These are phyloP conservation scores for Nephrotoma flavescens DNA, from an alignment of 2,888 invertebrate genomes.

Conservation along the genomic window DNA sequence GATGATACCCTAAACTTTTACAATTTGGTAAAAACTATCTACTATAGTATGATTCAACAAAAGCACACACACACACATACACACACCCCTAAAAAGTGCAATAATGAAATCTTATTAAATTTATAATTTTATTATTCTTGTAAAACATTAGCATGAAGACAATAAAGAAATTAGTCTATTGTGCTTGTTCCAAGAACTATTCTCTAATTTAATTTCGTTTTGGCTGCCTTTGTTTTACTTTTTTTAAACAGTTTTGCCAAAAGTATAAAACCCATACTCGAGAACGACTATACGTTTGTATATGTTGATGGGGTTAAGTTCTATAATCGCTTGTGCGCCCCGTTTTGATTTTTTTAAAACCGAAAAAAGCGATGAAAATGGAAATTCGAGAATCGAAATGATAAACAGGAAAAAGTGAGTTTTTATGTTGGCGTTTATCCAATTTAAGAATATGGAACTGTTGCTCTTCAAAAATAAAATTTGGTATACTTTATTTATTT, in stretches of 20 bases:
- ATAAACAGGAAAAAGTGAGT: background rate
- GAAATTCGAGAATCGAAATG: background rate
- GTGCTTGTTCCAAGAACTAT: background rate
- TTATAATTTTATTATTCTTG: background rate
- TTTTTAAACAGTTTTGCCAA: background rate
- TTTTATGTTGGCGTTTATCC: background rate
- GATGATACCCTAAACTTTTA: background rate
- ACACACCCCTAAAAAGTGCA: background rate
- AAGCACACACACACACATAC: background rate
- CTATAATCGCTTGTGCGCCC: background rate
- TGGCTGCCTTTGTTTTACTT: background rate
- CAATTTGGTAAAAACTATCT: background rate
- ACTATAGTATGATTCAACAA: background rate
- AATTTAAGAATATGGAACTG: background rate
- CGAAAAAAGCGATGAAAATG: background rate
- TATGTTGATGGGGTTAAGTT: background rate
- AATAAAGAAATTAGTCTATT: background rate
- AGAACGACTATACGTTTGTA: background rate
- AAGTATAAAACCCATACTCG: background rate
- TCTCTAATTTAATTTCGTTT: background rate
- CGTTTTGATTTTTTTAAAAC: background rate
- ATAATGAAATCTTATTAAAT: background rate
- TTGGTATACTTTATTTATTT: background rate
- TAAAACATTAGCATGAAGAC: background rate
- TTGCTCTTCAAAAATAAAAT: background rate